Conservation (phyloP, 1,140 invertebrate species). For the Ostrea edulis region DNA sequence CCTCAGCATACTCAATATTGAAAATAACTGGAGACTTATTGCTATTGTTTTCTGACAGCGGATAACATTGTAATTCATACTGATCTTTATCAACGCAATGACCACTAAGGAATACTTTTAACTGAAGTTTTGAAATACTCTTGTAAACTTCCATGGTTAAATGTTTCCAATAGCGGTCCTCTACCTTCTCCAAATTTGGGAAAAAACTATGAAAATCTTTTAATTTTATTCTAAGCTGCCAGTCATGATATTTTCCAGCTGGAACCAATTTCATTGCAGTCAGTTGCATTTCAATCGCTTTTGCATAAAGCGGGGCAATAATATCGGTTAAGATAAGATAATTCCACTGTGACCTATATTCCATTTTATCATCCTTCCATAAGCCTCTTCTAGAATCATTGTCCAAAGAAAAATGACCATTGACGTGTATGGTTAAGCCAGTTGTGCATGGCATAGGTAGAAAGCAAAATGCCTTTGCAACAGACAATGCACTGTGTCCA, state of each 20-base stretch:
- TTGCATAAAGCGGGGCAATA: constrained; percentile 67
- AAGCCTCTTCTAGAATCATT: constrained; percentile 73
- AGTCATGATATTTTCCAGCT: background rate
- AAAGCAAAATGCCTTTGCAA: constrained; percentile 70
- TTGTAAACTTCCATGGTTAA: constrained; percentile 28
- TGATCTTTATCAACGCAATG: background rate
- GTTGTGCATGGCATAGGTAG: constrained; percentile 74
- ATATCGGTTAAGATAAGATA: constrained; percentile 59
- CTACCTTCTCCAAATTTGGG: constrained; percentile 42
- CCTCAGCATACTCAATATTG: background rate
- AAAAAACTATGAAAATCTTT: constrained; percentile 52
- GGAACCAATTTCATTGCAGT: background rate
- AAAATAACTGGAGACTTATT: background rate
- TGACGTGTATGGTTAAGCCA: constrained; percentile 73
- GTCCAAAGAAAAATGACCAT: constrained; percentile 77
- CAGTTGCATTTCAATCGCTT: constrained; percentile 51
- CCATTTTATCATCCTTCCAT: constrained; percentile 62
- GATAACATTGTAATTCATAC: background rate
- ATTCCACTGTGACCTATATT: constrained; percentile 69
- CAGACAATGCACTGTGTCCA: background rate
- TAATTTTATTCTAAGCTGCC: background rate
- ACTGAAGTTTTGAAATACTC: background rate
- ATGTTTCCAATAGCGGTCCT: constrained; percentile 47
- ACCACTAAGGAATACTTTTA: background rate
- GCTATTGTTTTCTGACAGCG: background rate